These are phyloP conservation scores for Gymnoscopelus braueri DNA, from an alignment of 2,797 vertebrate genomes.

Conservation along the genomic window DNA sequence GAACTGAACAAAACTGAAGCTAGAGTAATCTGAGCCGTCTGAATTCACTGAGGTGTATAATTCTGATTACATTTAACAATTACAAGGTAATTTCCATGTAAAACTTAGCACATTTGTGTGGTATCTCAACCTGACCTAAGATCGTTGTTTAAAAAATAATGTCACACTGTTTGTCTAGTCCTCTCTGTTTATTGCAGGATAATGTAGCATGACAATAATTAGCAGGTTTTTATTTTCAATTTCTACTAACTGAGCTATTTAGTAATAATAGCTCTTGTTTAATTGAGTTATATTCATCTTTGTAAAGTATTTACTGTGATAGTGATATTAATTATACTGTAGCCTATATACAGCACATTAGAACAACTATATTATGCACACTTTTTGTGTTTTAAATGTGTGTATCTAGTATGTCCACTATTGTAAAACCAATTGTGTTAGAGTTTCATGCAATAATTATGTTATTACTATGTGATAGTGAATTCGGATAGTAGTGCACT, in stretches of 20 bases:
- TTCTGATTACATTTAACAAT: constrained; percentile 65
- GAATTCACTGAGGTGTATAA: constrained; percentile 58
- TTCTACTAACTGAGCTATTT: constrained; percentile 1
- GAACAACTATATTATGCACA: neutral
- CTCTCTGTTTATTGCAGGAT: no score
- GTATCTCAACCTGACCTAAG: constrained; percentile 32
- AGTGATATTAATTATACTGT: neutral
- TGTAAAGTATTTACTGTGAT: no score
- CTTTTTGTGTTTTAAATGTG: constrained; percentile 15
- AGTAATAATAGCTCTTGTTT: neutral
- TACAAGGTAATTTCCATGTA: constrained; percentile 43
- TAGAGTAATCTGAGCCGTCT: constrained; percentile 41
- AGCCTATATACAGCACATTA: neutral
- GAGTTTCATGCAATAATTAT: constrained; percentile 20
- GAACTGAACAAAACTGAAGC: constrained; percentile 46
- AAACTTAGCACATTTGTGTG: constrained; percentile 51
- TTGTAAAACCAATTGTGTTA: neutral
- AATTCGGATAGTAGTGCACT: constrained; percentile 51
- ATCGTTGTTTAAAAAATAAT: constrained; percentile 61
- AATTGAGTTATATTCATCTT: neutral
- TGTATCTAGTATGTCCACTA: neutral
- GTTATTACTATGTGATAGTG: neutral
- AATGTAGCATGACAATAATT: constrained; percentile 29
- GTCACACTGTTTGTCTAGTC: constrained; percentile 2
- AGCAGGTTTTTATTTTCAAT: constrained; percentile 9